Percentiles rank a stretch among this genome's conserved stretches.
Conservation (phyloP, 37 sponge, comb jelly and placozoan genomes). For the Halichondria panicea region DNA sequence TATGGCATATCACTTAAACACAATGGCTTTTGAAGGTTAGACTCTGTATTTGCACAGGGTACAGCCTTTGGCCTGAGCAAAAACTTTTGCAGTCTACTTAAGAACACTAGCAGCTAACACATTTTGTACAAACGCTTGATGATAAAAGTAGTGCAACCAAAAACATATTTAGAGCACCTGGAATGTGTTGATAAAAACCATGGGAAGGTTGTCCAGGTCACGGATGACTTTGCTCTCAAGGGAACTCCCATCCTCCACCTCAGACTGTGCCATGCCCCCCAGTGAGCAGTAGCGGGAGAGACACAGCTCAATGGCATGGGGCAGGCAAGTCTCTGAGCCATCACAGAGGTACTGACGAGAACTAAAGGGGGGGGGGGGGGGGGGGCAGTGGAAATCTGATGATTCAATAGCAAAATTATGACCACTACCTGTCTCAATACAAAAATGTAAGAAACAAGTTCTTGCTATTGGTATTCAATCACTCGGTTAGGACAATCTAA, state of each 20-base stretch:
- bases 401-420: background rate
- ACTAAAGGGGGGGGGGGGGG: background rate
- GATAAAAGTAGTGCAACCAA: too few relatives aligned
- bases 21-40: too few relatives aligned
- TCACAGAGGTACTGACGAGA: constrained; percentile 5
- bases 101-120: too few relatives aligned
- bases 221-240: background rate
- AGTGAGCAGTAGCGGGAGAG: background rate
- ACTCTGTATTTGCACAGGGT: too few relatives aligned
- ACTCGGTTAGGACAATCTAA: too few relatives aligned
- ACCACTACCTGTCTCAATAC: background rate
- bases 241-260: background rate
- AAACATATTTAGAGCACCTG: too few relatives aligned
- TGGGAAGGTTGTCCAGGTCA: background rate
- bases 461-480: background rate
- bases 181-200: background rate
- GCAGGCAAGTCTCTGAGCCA: background rate
- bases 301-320: constrained; percentile 1
- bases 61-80: too few relatives aligned
- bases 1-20: background rate
- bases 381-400: background rate
- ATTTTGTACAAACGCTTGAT: too few relatives aligned
- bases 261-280: background rate
- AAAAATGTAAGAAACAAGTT: background rate
- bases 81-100: too few relatives aligned